Conservation (phyloP, 2,113 vertebrate genomes). For the Pachypanchax playfairii region DNA sequence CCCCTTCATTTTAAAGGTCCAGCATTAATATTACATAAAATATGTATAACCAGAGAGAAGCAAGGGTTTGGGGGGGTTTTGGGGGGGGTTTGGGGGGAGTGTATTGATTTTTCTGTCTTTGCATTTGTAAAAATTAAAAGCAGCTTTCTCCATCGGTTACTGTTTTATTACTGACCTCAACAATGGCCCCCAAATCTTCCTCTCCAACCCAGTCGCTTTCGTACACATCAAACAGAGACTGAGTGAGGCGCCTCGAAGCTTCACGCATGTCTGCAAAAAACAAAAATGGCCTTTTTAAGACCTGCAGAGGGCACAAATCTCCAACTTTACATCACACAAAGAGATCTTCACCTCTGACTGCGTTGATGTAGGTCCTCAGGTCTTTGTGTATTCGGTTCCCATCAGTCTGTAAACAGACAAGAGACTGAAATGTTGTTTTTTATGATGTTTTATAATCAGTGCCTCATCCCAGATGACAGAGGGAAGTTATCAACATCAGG, state of each 20-base stretch:
- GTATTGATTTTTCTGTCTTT: slow-evolving; percentile 6
- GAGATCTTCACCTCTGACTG: slow-evolving; percentile 85
- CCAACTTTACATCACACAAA: slow-evolving; percentile 3
- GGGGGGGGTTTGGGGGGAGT: not conserved
- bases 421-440: not conserved
- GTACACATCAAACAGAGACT: slow-evolving; percentile 90
- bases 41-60: slow-evolving; percentile 25
- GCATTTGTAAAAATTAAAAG: slow-evolving; percentile 4
- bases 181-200: slow-evolving; percentile 84
- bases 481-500: too few species aligned
- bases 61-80: not conserved
- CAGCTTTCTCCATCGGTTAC: not conserved
- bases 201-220: slow-evolving; percentile 85
- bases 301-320: slow-evolving; percentile 19
- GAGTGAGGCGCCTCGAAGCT: slow-evolving; percentile 86
- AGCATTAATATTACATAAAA: slow-evolving; percentile 35
- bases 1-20: slow-evolving; percentile 77
- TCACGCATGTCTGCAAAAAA: slow-evolving; percentile 88
- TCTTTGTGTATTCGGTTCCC: slow-evolving; percentile 89
- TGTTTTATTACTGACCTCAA: slow-evolving; percentile 76
- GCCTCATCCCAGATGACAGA: not conserved
- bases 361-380: slow-evolving; percentile 85
- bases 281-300: not conserved
- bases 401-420: slow-evolving; percentile 81
- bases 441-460: not conserved